These are phyloP conservation scores for Papilio dardanus DNA, from an alignment of 1,140 invertebrate genomes.

Conservation along the genomic window DNA sequence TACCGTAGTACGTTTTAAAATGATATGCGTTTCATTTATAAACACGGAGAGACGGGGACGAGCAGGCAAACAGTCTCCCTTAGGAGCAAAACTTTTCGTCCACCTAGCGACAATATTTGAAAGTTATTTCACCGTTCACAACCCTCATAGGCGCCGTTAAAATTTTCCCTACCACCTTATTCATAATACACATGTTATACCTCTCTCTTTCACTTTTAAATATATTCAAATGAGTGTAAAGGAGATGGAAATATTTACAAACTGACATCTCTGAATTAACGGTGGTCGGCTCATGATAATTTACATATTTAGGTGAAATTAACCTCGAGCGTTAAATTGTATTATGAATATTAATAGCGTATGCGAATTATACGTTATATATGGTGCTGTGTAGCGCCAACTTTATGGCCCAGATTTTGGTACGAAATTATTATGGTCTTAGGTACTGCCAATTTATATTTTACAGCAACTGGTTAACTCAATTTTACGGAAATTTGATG, in stretches of 20 bases:
- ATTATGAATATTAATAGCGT: constrained; percentile 82
- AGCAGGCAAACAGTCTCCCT: constrained; percentile 74
- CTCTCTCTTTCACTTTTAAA: constrained; percentile 49
- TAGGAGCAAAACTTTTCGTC: constrained; percentile 79
- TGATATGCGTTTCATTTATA: constrained; percentile 80
- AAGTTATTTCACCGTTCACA: constrained; percentile 81
- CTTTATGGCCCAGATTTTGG: constrained; percentile 73
- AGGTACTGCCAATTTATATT: constrained; percentile 32
- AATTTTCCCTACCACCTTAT: constrained; percentile 81
- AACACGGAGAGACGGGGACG: constrained; percentile 66
- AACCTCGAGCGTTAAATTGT: constrained; percentile 81
- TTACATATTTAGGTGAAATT: constrained; percentile 83
- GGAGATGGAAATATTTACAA: constrained; percentile 71
- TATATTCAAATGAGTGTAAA: constrained; percentile 41
- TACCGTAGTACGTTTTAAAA: constrained; percentile 69
- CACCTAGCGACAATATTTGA: constrained; percentile 82
- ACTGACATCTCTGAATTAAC: constrained; percentile 79
- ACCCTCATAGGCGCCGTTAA: constrained; percentile 82
- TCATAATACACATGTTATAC: constrained; percentile 73
- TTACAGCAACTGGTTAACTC: background rate
- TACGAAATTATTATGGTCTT: constrained; percentile 47
- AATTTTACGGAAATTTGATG: constrained; percentile 1
- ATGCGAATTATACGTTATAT: constrained; percentile 67
- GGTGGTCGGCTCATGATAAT: constrained; percentile 82
- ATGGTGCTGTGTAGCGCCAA: constrained; percentile 55